Evolutionary conservation across 2,113 vertebrate species (phyloP), one percentile per base, ranked within the genome.

Genomic region (Oncorhynchus clarkii): DNA sequence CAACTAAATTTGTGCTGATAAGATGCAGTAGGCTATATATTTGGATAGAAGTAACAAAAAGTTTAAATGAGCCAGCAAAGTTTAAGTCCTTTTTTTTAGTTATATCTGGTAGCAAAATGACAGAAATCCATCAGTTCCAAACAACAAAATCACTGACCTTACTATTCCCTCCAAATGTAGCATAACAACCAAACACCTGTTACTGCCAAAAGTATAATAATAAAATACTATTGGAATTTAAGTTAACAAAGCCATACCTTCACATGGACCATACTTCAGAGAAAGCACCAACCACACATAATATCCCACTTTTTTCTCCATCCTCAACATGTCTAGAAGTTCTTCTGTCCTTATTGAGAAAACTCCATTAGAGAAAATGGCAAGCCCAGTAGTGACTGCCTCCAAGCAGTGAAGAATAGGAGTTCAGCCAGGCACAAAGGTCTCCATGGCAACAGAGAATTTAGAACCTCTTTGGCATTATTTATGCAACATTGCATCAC

Each of bases 391-490:
- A 86, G 89, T 77, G 82, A 87, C 91, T 88, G 77, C 82, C 93
- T 92, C 76, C 81, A 88, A 88, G 87, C 86, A 83, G 81, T 80
- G 82, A 82, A 89, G 83, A 85, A 78, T 83, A 85, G 77, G 87
- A 94, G 94, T 93, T 95, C 95, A 95, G 89, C 85, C 92, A 93
- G 92, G 95, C 96, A 96, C 96, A 97, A 97, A 96, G 95, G 95
- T 96, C 94, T 93, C 96, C 95, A 96, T 96, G 90, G 94, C 93
- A 96, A 98, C 96, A 75, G 90, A 88, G 94, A 94, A 93, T 92
- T 94, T 92, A 92, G 94, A 92, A 94, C 94, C 94, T 94, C 94
- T 74, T 87, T 89, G 87, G 90, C 93, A 95, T 96, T 95, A 95
- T 95, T 93, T 95, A 95, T 94, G 95, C 95, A 95, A 94, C 94